phyloP scores from a whole-genome alignment of 2,888 invertebrate species.

The Caenorhabditis sp. region DNA sequence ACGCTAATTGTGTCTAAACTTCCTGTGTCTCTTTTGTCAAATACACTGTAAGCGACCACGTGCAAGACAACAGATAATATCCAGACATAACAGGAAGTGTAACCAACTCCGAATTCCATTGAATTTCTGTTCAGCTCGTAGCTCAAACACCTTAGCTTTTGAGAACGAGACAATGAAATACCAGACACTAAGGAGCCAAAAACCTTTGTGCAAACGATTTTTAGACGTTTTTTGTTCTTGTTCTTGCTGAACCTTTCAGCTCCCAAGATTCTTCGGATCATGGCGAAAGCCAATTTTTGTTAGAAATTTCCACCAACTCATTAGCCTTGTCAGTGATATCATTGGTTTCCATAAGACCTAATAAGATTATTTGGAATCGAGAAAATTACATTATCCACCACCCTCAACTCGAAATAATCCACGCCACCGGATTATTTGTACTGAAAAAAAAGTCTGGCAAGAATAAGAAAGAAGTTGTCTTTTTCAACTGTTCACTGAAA shows the following conservation, averaged over 20 bases:
- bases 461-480: no score
- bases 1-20: no score
- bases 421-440: not conserved
- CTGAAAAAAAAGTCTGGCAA: no score
- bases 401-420: not conserved
- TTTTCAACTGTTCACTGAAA: no score
- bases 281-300: not conserved
- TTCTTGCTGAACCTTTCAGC: not conserved
- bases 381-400: not conserved
- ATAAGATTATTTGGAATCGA: not conserved
- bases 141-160: constrained; percentile 1
- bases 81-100: no score
- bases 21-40: no score
- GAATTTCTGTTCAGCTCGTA: not conserved
- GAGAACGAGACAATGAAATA: not conserved
- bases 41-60: no score
- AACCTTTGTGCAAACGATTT: not conserved
- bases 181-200: constrained; percentile 11
- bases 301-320: no score
- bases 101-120: no score
- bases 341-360: not conserved
- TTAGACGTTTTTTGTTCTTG: not conserved
- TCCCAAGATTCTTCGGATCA: not conserved
- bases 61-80: no score
- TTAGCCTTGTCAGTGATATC: not conserved